Evolutionary conservation across 2,113 vertebrate species (phyloP).

Genomic region (Dermatemys mawii): DNA sequence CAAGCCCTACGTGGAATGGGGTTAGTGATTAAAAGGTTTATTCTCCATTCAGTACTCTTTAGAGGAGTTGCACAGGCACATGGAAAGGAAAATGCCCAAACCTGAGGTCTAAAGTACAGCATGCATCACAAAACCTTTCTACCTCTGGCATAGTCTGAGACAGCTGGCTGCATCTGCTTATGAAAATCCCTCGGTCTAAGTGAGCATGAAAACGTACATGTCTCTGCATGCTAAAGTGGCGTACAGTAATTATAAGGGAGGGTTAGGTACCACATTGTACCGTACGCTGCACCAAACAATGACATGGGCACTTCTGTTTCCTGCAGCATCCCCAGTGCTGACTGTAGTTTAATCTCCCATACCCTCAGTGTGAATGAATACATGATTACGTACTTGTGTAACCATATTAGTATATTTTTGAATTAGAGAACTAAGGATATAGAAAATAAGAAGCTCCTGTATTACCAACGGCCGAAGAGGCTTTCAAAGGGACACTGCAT

Average conservation of each 20-base stretch:
- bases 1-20: neutral
- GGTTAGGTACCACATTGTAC: slow-evolving; percentile 1
- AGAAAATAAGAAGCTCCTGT: slow-evolving; percentile 27
- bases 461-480: slow-evolving; percentile 16
- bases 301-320: slow-evolving; percentile 15
- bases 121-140: neutral
- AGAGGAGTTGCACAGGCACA: neutral
- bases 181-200: slow-evolving; percentile 27
- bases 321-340: neutral
- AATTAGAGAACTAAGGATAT: slow-evolving; percentile 26
- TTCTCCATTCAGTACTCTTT: neutral
- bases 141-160: slow-evolving; percentile 50
- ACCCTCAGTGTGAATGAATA: neutral
- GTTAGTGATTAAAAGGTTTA: neutral
- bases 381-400: neutral
- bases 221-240: neutral
- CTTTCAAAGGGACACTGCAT: slow-evolving; percentile 3
- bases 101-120: slow-evolving; percentile 16
- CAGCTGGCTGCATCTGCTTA: slow-evolving; percentile 52
- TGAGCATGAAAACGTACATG: slow-evolving; percentile 23
- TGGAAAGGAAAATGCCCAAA: slow-evolving; percentile 25
- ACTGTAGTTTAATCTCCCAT: neutral
- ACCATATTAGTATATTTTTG: neutral
- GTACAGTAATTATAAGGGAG: slow-evolving; percentile 17
- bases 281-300: slow-evolving; percentile 24